Evolutionary conservation across 2,888 invertebrate species (phyloP), one percentile per base, ranked within the genome.

Genomic region (Acleris literana): DNA sequence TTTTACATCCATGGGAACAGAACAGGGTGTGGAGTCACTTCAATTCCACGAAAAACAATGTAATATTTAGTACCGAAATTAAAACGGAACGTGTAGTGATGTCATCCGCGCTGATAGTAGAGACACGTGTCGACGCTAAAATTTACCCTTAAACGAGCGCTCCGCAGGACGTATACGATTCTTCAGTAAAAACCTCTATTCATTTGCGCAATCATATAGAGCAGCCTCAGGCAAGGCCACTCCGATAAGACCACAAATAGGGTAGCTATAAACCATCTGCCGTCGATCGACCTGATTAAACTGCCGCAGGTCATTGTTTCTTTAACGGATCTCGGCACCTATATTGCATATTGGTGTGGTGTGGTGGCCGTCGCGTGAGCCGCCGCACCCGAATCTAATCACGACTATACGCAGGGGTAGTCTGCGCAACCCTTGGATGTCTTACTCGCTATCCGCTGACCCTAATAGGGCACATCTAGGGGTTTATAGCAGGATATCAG

Each of bases 251-350:
- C 60, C 58, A n/a, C 33, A 44, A 56, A 61, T 51, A 60, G 60
- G 64, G 43, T 51, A 51, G 61, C 55, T 18, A 61, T 61, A 52
- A 66, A 62, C 60, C 29, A 62, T 48, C 33, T 62, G 56, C 17
- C 20, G 33, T 57, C 61, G 49, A 57, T 46, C 57, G 61, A 61
- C 66, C 66, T 51, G 62, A 66, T 66, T 62, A 57, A 62, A 57
- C 33, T 66, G n/a, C 55, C 56, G 55, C 57, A 57, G 48, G 56
- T 52, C 48, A 57, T 66, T 62, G 52, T 62, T 66, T 62, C 57
- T 57, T 52, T 57, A 39, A 48, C 48, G 62, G 61, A 39, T 56
- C 56, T 62, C 51, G 29, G 16, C 18, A 16, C 49, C 9, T 53
- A 53, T 59, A 54, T 57, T 17, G 48, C 25, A 48, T 52, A 52